Percentiles rank a stretch among this genome's conserved stretches.
phyloP scores from a whole-genome alignment of 2,888 invertebrate species.

The Drosophila macrospina region DNA sequence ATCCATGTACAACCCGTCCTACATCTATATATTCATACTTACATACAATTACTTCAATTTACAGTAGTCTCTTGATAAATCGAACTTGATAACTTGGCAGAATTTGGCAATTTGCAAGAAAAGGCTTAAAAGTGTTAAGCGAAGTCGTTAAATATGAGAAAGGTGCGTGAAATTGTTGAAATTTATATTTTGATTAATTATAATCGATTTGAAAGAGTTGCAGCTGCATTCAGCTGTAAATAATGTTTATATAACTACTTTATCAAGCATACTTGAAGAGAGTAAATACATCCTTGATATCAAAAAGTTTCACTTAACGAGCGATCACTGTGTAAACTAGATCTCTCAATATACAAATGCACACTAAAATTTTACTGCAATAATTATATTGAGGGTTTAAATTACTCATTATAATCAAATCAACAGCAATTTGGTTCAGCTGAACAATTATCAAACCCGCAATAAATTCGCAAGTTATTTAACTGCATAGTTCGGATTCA shows the following conservation, averaged over 20 bases:
- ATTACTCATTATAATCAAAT: constrained; percentile 19
- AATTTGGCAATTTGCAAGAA: no score
- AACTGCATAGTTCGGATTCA: constrained; percentile 7
- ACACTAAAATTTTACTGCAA: constrained; percentile 5
- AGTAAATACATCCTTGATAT: neutral
- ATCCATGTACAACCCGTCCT: neutral
- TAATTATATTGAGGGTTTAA: constrained; percentile 12
- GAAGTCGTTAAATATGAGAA: no score
- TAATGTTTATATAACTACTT: neutral
- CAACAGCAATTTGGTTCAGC: constrained; percentile 13
- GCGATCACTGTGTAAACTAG: constrained; percentile 1
- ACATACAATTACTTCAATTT: neutral
- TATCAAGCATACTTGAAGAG: no score
- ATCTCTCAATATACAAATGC: constrained; percentile 8
- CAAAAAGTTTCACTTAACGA: neutral
- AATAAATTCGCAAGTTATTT: constrained; percentile 16
- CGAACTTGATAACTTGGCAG: no score
- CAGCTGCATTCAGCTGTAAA: neutral
- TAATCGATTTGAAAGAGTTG: neutral
- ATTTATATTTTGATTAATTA: neutral
- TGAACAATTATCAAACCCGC: constrained; percentile 4
- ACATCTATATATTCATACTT: neutral
- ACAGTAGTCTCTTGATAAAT: neutral
- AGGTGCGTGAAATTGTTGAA: no score
- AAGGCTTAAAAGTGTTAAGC: no score